Percentiles rank a stretch among this genome's conserved stretches.
These are phyloP conservation scores for Galleria mellonella DNA, from an alignment of 1,140 invertebrate species.

Conservation along the genomic window DNA sequence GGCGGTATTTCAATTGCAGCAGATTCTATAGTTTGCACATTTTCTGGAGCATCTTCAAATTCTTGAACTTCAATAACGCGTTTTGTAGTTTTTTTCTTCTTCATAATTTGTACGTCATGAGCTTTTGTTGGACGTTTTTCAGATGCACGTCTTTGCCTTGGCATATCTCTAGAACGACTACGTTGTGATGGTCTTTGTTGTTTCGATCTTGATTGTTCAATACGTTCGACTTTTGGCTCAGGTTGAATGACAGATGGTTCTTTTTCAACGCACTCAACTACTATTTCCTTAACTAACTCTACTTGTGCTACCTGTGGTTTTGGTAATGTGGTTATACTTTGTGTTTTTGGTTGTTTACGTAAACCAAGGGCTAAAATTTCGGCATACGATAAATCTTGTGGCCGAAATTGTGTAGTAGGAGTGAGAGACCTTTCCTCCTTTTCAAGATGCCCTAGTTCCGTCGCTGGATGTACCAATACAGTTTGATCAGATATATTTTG, in stretches of 20 bases:
- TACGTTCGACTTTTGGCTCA: slow-evolving; percentile 30
- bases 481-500: too few species aligned
- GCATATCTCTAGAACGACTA: slow-evolving; percentile 62
- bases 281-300: slow-evolving; percentile 49
- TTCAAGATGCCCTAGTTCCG: slow-evolving; percentile 21
- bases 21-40: background rate
- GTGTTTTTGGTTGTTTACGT: slow-evolving; percentile 39
- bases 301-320: slow-evolving; percentile 58
- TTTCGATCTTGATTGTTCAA: slow-evolving; percentile 29
- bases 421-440: slow-evolving; percentile 30
- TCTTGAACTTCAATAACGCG: slow-evolving; percentile 60
- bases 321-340: slow-evolving; percentile 37
- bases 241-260: slow-evolving; percentile 20
- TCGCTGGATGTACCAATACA: background rate
- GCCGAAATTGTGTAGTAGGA: slow-evolving; percentile 27
- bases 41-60: slow-evolving; percentile 45
- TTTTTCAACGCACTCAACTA: slow-evolving; percentile 45
- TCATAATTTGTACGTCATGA: slow-evolving; percentile 38
- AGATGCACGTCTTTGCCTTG: slow-evolving; percentile 49
- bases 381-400: slow-evolving; percentile 79
- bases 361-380: slow-evolving; percentile 83
- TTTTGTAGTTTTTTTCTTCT: slow-evolving; percentile 57
- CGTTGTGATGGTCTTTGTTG: slow-evolving; percentile 47
- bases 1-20: background rate
- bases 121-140: slow-evolving; percentile 50